phyloP scores from a whole-genome alignment of 2,888 invertebrate genomes.

The Gortyna flavago region DNA sequence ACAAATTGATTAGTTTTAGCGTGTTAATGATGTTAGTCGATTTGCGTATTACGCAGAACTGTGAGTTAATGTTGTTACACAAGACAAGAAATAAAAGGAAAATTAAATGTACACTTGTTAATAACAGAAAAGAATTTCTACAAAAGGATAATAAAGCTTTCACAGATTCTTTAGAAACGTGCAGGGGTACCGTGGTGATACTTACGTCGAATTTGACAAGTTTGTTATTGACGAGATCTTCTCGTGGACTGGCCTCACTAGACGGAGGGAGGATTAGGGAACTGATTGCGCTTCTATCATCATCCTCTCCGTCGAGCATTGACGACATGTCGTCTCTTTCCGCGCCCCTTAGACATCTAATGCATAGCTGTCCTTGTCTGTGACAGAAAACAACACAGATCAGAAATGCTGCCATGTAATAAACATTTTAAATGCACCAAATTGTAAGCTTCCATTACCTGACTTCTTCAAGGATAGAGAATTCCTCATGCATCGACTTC shows the following conservation, averaged over 20 bases:
- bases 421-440: neutral
- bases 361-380: constrained; percentile 95
- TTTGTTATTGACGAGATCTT: constrained; percentile 85
- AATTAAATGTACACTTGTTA: constrained; percentile 70
- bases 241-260: constrained; percentile 84
- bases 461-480: constrained; percentile 95
- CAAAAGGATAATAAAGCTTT: constrained; percentile 71
- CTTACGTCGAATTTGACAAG: constrained; percentile 91
- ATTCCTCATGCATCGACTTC: constrained; percentile 95
- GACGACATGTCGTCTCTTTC: constrained; percentile 91
- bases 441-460: constrained; percentile 87
- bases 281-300: constrained; percentile 92
- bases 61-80: constrained; percentile 82
- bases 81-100: constrained; percentile 61
- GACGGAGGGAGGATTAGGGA: constrained; percentile 86
- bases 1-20: constrained; percentile 74
- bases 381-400: constrained; percentile 31
- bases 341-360: constrained; percentile 93
- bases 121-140: constrained; percentile 69
- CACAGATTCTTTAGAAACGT: constrained; percentile 52
- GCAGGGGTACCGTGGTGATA: constrained; percentile 59
- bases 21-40: constrained; percentile 82
- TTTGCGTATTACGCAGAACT: constrained; percentile 76
- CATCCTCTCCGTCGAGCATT: constrained; percentile 93
- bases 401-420: neutral